Base-by-base conservation (phyloP, 2,888 invertebrate genomes). In the Mechanitis messenoides region DNA sequence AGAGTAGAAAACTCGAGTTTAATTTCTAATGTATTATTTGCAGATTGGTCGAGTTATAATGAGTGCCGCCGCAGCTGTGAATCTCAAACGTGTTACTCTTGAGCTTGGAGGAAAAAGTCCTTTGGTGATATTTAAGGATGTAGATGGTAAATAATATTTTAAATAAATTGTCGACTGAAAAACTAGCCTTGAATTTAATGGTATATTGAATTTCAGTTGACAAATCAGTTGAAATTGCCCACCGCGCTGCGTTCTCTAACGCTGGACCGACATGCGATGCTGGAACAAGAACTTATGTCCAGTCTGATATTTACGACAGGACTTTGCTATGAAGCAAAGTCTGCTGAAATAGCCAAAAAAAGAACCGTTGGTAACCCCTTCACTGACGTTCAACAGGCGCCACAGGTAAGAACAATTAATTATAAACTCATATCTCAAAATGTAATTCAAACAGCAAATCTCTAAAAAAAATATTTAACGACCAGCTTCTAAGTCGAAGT, bases 81-180 rank as follows among this genome's bases (percentile, higher is more conserved):
- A 96, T 77, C 86, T 97, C 66, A 97, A 97, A 77, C 91, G 94
- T 53, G 92, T 96, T 0, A 93, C 94, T 1, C 83, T 97, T 50
- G 97, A 97, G 80, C 89, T 97, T 55, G 97, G 97, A 33, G 97
- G 97, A 67, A 97, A 97, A 80, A 95, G 95, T 77, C 97, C 97
- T 1, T 85, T 96, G 1, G 92, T 97, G 55, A 92, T 97, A 53
- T 95, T 95, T 81, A 91, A 94, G 62, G 96, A 96, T 83, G 94
- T 92, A 9, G 91, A 95, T 76, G 79, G 95, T 95, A 83, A 91
- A 92, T 7, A 9, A 3, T 9, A 42, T 42, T 71, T 12, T 33
- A 2, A 35, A 3, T 42, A 9, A 9, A 3, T 42, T 42, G 6
- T 9, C 9, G 6, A 42, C 3, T 42, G 9, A 2, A 9, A 9